Evolutionary conservation across 2,797 vertebrate genomes (phyloP), one percentile per base, ranked within the genome.

Genomic region (Halcyon chelicuti): DNA sequence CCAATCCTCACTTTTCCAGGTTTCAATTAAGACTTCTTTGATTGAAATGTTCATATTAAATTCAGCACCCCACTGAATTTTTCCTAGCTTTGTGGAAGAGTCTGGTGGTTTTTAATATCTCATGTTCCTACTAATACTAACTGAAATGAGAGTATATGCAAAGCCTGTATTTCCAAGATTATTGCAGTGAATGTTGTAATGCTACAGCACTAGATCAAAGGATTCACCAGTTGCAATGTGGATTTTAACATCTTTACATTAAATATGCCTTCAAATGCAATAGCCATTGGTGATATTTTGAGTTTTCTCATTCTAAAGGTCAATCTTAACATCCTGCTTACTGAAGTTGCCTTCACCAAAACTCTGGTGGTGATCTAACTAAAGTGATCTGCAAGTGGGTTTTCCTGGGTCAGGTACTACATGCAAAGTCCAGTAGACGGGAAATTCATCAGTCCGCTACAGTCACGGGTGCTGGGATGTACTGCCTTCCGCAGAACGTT

Each of bases 21-120:
- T 93, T 78, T 86, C 35, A 72, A 90, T 93, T 81, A 84, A 72
- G 70, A 82, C 31, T 75, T 9, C 28, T 92, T 94, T 87, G 66
- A 75, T 85, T 73, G 14, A 88, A 70, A 92, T 37, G 8, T 44
- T 78, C 31, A 5, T 73, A 47, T 55, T 68, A 79, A 51, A 84
- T 90, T 93, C 25, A 70, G 10, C 19, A 52, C 2, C 16, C 37
- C 31, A 68, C 33, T 66, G 39, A 77, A 12, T 65, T 84, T 93
- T 82, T 81, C 42, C 23, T 54, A 58, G 16, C 26, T 72, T 78
- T 76, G 28, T 86, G 76, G 35, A 88, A 81, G 93, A 57, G 14
- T 55, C 12, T 83, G 78, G 42, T 84, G 19, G 8, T 20, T 88
- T 92, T 88, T 92, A 55, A 31, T 75, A 46, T 31, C 52, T 39